These are phyloP conservation scores for Brachymystax lenok DNA, from an alignment of 2,797 vertebrate genomes.

Conservation along the genomic window DNA sequence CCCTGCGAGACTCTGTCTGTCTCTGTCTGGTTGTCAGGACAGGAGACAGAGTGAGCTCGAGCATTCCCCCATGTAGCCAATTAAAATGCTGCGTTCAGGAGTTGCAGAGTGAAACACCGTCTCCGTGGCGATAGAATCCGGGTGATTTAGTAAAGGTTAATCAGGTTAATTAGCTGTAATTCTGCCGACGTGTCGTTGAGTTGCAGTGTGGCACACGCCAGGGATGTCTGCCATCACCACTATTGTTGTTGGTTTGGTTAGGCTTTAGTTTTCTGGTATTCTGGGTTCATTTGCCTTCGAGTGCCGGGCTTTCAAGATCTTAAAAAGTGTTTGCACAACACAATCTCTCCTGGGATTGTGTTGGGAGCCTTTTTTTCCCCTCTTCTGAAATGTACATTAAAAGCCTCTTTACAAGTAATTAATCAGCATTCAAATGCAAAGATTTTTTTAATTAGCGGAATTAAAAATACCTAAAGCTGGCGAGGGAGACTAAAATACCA, in stretches of 20 bases:
- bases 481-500: conserved; percentile 21
- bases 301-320: conserved; percentile 55
- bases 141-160: conserved; percentile 68
- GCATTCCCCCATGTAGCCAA: conserved; percentile 57
- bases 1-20: conserved; percentile 26
- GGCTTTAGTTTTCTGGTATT: conserved; percentile 33
- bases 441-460: conserved; percentile 27
- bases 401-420: conserved; percentile 41
- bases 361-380: conserved; percentile 24
- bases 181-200: conserved; percentile 25
- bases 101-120: conserved; percentile 38
- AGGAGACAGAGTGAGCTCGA: conserved; percentile 13
- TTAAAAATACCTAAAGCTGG: conserved; percentile 24
- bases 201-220: conserved; percentile 28
- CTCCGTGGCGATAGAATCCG: conserved; percentile 51
- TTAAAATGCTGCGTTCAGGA: conserved; percentile 61
- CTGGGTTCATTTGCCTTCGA: conserved; percentile 34
- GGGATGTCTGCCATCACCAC: conserved; percentile 1
- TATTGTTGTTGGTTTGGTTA: conserved; percentile 49
- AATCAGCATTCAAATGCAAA: conserved; percentile 43
- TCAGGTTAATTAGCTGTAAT: conserved; percentile 62
- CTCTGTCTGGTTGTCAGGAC: conserved; percentile 20
- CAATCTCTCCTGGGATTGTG: conserved; percentile 43
- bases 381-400: conserved; percentile 50
- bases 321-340: conserved; percentile 51